Evolutionary conservation across 1,140 invertebrate species (phyloP).

Genomic region (Doryteuthis pealeii): DNA sequence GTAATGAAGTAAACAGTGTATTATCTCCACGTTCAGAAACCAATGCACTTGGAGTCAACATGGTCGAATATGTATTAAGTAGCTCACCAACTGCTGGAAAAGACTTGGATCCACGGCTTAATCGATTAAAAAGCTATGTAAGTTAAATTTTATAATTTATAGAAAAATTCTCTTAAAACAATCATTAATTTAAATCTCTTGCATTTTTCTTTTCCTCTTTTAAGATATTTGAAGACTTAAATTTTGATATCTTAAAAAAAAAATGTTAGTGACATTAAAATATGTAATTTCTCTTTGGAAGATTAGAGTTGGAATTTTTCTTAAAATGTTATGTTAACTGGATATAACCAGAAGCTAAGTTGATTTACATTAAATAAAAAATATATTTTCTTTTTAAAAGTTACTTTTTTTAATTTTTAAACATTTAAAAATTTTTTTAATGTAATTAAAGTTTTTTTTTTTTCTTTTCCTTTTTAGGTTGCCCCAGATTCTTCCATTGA

Average conservation of each 20-base stretch:
- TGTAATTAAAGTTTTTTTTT: neutral
- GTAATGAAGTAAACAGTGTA: conserved; percentile 38
- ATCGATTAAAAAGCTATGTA: conserved; percentile 26
- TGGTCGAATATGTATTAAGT: conserved; percentile 94
- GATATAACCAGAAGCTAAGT: too few species aligned
- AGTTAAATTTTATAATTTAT: neutral
- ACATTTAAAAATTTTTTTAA: neutral
- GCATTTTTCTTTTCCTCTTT: too few species aligned
- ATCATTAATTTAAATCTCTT: neutral
- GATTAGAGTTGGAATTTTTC: too few species aligned
- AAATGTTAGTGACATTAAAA: too few species aligned
- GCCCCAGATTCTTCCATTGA: conserved; percentile 19
- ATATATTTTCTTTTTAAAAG: too few species aligned
- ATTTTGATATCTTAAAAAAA: too few species aligned
- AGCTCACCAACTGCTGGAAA: conserved; percentile 81
- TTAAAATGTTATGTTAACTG: too few species aligned
- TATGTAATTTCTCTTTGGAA: too few species aligned
- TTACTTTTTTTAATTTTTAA: too few species aligned
- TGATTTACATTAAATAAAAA: too few species aligned
- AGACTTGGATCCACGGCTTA: conserved; percentile 65
- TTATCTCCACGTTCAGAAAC: conserved; percentile 67
- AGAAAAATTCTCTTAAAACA: too few species aligned
- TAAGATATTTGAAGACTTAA: too few species aligned
- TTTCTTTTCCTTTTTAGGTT: neutral
- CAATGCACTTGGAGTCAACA: conserved; percentile 88